Evolutionary conservation across 2,113 vertebrate genomes (phyloP).

Genomic region (Microcebus lehilahytsara): DNA sequence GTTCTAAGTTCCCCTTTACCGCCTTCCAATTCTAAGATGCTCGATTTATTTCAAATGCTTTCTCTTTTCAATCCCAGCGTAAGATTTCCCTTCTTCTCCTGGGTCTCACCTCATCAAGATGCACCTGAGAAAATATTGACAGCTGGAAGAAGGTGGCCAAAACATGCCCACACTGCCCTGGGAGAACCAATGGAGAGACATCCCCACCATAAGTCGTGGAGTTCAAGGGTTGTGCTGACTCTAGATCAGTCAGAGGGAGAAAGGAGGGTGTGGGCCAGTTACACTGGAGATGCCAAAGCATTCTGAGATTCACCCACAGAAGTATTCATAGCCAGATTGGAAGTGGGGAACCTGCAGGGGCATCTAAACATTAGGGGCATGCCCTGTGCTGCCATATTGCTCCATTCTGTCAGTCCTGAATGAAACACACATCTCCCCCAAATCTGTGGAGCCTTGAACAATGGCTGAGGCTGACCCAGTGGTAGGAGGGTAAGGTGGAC

Average conservation of each 20-base stretch:
- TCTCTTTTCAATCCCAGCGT: neutral
- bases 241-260: neutral
- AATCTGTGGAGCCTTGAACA: neutral
- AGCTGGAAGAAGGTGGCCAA: neutral
- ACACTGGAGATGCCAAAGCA: accelerated
- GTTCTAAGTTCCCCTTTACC: neutral
- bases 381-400: neutral
- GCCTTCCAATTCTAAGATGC: neutral
- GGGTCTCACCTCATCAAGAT: neutral
- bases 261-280: accelerated
- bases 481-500: neutral
- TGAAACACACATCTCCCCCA: neutral
- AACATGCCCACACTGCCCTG: neutral
- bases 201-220: accelerated
- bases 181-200: neutral
- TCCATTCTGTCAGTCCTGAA: neutral
- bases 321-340: neutral
- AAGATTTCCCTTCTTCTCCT: constrained; percentile 4
- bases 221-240: accelerated
- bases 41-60: neutral
- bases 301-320: neutral
- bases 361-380: neutral
- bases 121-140: neutral
- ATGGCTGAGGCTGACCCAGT: neutral
- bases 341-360: accelerated